phyloP scores from a whole-genome alignment of 2,888 invertebrate species.

The Beris chalybata region DNA sequence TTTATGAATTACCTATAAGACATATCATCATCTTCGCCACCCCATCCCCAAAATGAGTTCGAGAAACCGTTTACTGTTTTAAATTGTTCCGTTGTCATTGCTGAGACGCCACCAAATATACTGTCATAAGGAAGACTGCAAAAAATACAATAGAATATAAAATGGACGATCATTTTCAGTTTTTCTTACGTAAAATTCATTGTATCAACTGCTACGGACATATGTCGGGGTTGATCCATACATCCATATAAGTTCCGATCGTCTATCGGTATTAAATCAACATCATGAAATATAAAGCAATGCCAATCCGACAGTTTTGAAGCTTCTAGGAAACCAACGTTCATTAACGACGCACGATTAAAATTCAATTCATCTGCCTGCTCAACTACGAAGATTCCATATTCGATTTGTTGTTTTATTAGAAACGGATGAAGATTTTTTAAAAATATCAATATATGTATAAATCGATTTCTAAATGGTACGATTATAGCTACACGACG shows the following conservation, averaged over 20 bases:
- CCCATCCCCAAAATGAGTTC: constrained; percentile 97
- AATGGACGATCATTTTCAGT: not conserved
- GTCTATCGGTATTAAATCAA: constrained; percentile 91
- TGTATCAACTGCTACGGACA: constrained; percentile 89
- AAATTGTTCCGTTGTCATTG: constrained; percentile 85
- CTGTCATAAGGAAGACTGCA: constrained; percentile 85
- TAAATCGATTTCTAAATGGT: constrained; percentile 84
- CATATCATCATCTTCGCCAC: constrained; percentile 98
- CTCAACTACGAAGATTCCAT: constrained; percentile 91
- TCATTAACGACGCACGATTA: constrained; percentile 95
- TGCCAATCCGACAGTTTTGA: constrained; percentile 73
- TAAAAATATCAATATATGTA: constrained; percentile 83
- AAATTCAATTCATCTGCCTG: constrained; percentile 71
- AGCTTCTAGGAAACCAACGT: constrained; percentile 92
- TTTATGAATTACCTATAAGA: constrained; percentile 64
- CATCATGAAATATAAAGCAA: constrained; percentile 96
- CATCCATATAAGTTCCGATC: constrained; percentile 91
- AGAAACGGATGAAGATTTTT: constrained; percentile 93
- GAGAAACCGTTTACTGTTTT: constrained; percentile 88
- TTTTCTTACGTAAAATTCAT: constrained; percentile 72
- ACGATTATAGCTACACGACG: constrained; percentile 89
- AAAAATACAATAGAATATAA: constrained; percentile 35
- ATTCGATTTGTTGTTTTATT: constrained; percentile 89
- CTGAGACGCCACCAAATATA: constrained; percentile 94
- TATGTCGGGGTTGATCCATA: constrained; percentile 87